phyloP scores from a whole-genome alignment of 2,797 vertebrate genomes.

The Babyrousa celebensis region DNA sequence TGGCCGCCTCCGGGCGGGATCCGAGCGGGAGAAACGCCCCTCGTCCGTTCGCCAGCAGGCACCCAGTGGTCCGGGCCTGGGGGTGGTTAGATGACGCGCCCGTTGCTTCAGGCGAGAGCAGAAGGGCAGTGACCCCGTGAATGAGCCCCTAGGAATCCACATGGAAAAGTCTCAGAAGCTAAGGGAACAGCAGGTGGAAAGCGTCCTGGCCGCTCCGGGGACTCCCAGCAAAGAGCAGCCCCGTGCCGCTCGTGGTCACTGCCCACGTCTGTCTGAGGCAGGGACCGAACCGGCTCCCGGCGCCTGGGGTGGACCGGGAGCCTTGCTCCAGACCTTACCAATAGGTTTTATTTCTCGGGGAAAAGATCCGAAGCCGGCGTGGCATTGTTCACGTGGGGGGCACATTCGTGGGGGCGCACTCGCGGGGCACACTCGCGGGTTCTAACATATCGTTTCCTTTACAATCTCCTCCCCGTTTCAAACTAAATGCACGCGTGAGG shows the following conservation, averaged over 20 bases:
- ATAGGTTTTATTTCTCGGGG: not conserved
- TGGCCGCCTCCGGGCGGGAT: too few relatives aligned
- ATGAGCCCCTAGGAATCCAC: rapidly evolving
- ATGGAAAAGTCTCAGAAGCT: not conserved
- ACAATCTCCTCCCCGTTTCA: not conserved
- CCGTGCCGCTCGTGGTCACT: not conserved
- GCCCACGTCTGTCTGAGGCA: not conserved
- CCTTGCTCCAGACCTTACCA: not conserved
- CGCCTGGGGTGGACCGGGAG: not conserved
- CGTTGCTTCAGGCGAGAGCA: not conserved
- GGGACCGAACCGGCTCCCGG: too few relatives aligned
- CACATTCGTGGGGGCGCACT: not conserved
- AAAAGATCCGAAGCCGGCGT: rapidly evolving
- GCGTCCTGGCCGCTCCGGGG: rapidly evolving
- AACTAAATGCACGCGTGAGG: not conserved
- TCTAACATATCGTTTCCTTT: not conserved
- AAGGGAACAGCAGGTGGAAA: rapidly evolving
- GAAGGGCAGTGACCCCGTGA: rapidly evolving
- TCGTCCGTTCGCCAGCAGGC: too few relatives aligned
- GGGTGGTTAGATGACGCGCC: not conserved
- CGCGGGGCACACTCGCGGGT: not conserved
- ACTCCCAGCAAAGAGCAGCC: not conserved
- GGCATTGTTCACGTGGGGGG: rapidly evolving
- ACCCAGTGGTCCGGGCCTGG: not conserved
- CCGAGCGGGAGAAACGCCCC: too few relatives aligned